Evolutionary conservation across 2,113 vertebrate species (phyloP), one percentile per base, ranked within the genome.

Genomic region (Pandion haliaetus): DNA sequence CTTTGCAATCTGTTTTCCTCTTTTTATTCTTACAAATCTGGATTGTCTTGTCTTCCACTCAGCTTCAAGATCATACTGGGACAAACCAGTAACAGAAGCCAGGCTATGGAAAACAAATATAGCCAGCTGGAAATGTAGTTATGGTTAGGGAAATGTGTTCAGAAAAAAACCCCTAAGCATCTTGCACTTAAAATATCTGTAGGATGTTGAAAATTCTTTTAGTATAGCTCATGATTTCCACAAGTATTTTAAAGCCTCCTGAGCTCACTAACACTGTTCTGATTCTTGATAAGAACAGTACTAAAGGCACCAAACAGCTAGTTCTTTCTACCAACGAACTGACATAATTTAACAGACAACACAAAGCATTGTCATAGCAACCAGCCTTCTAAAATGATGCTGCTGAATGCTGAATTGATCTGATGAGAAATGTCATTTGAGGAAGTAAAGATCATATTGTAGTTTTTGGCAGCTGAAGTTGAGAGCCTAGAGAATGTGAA

Each of bases 331-430:
- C 71, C 42, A 54, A 1, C 67, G 87, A 77, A 95, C 28, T 86
- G 93, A 91, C 81, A 95, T 85, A 26, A 81, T 93, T 88, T 58
- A 67, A 58, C 77, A 83, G 76, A 72, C 55, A 89, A 55, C 72
- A 91, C 65, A 94, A 67, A 65, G 92, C 47, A 54, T 59, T 79
- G 89, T 65, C 95, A 93, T 97, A 55, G 96, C 85, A 97, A 97
- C 95, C 95, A 82, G 69, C 79, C 81, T 83, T 89, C 77, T 82
- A 7, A 93, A 91, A 85, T 0, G 26, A 57, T 92, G 90, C 86
- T 92, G 82, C 84, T 94, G 71, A 78, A 77, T 95, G 77, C 88
- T 72, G 88, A 81, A 95, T 82, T 80, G 95, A 90, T 93, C 63
- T 96, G 92, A 96, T 94, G 87, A 95, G 78, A 86, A 90, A 54